A percentile compares a stretch with the other conserved stretches of the same genome.
Evolutionary conservation across 1,140 invertebrate species (phyloP).

Genomic region (Lineus longissimus): DNA sequence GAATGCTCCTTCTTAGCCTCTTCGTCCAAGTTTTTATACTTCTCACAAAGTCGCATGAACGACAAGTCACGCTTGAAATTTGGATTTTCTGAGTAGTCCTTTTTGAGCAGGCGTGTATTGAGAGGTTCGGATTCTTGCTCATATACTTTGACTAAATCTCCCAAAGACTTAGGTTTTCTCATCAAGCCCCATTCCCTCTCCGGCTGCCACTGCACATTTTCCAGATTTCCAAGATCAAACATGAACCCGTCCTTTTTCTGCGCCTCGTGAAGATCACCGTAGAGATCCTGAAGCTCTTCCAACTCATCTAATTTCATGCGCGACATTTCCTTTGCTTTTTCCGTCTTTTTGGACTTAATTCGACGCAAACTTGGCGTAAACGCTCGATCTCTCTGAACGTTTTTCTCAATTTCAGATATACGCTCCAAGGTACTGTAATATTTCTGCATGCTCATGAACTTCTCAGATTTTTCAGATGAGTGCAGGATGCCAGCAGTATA

Average conservation of each 20-base stretch:
- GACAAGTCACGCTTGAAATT: slow-evolving; percentile 14
- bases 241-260: slow-evolving; percentile 81
- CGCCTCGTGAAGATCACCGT: slow-evolving; percentile 71
- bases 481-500: slow-evolving; percentile 64
- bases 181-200: slow-evolving; percentile 72
- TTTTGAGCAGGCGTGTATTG: slow-evolving; percentile 8
- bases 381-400: slow-evolving; percentile 10
- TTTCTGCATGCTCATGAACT: slow-evolving; percentile 79
- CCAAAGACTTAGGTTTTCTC: slow-evolving; percentile 80
- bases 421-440: slow-evolving; percentile 84
- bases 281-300: slow-evolving; percentile 74
- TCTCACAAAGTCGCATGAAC: slow-evolving; percentile 20
- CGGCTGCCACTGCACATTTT: slow-evolving; percentile 65
- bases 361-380: not conserved
- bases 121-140: slow-evolving; percentile 14
- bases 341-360: not conserved
- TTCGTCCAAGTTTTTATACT: slow-evolving; percentile 23
- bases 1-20: slow-evolving; percentile 2
- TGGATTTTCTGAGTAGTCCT: not conserved
- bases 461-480: slow-evolving; percentile 68
- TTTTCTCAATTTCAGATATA: slow-evolving; percentile 65
- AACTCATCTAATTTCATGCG: slow-evolving; percentile 66
- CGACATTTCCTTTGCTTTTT: not conserved
- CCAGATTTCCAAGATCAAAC: slow-evolving; percentile 69
- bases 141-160: slow-evolving; percentile 63